Base-by-base conservation (phyloP, 2,113 vertebrate genomes). In the Coptodon rendalli region DNA sequence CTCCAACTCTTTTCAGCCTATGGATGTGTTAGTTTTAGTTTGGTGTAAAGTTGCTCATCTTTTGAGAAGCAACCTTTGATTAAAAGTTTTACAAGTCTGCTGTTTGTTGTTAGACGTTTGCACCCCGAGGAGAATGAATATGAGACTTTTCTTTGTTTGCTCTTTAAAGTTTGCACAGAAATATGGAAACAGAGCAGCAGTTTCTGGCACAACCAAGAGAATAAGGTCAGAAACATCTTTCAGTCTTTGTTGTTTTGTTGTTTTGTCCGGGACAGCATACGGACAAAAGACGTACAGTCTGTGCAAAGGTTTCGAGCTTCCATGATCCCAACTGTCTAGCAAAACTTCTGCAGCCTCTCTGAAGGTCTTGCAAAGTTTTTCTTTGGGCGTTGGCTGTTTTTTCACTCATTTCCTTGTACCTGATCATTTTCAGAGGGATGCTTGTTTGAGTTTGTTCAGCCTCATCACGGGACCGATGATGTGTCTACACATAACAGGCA, bases 381-480 rank as follows among this genome's bases (percentile, higher is more conserved):
- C 38, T 43, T 24, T 43, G 38, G 7, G 24, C 7, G 5, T 24
- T 38, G 36, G 66, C n/a, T 16, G 66, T 24, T 71, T 8, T 22
- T 71, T 40, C 11, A 68, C 4, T 38, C 10, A 8, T 68, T n/a
- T 68, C 4, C 0, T 22, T 38, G 63, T 8, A 57, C 54, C 6
- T 29, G 27, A 61, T 31, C 57, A 6, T 17, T 61, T 61, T 31
- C 57, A 31, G 8, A 61, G 38, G 38, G 13, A 24, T 24, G 66
- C 7, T 24, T 71, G 66, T 43, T 24, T 71, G 38, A 40, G 5
- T 43, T 66, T 66, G 31, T 36, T 66, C 19, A 38, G 34, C 12
- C 5, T 40, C 19, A 40, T 13, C 10, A 2, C 19, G 0, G 0
- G 24, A 40, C 36, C 2, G 0, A 14, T 40, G 36, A 40, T 22